Evolutionary conservation across 2,888 invertebrate genomes (phyloP).

Genomic region (Galerucella nymphaeae): DNA sequence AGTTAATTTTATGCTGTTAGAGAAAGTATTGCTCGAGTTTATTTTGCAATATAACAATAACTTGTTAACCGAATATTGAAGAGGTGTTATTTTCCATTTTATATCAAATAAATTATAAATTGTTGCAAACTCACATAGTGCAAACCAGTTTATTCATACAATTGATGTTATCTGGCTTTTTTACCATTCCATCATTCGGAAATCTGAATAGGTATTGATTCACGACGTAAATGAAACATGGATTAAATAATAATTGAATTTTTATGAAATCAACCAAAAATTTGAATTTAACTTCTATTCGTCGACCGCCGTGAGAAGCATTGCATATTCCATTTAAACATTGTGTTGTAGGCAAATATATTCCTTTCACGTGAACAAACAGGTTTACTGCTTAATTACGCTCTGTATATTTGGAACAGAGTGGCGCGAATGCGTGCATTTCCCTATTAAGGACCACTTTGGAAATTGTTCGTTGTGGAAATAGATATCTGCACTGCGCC

Average conservation of each 20-base stretch:
- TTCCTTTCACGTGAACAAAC: slow-evolving; percentile 32
- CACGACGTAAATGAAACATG: slow-evolving; percentile 9
- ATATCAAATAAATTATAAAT: neutral
- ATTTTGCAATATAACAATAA: neutral
- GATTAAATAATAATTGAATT: slow-evolving; percentile 15
- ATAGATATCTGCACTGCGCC: slow-evolving; percentile 14
- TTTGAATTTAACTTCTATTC: slow-evolving; percentile 16
- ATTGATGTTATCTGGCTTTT: neutral
- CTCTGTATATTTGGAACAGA: slow-evolving; percentile 25
- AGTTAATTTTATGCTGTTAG: too few relatives aligned
- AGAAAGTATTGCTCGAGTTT: too few relatives aligned
- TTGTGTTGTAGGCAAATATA: slow-evolving; percentile 23
- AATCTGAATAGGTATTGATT: slow-evolving; percentile 11
- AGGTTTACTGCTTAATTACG: slow-evolving; percentile 35
- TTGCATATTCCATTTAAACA: slow-evolving; percentile 21
- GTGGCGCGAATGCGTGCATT: slow-evolving; percentile 9
- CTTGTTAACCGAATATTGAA: neutral
- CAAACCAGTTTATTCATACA: neutral
- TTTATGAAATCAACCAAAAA: slow-evolving; percentile 15
- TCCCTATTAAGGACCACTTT: slow-evolving; percentile 17
- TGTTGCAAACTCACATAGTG: neutral
- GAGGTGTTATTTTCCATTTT: neutral
- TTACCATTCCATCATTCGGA: neutral
- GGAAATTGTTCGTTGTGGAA: slow-evolving; percentile 2
- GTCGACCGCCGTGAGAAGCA: slow-evolving; percentile 19